Conservation (phyloP, 53 echinoderm and acorn worm genomes). For the Henricia sp. region DNA sequence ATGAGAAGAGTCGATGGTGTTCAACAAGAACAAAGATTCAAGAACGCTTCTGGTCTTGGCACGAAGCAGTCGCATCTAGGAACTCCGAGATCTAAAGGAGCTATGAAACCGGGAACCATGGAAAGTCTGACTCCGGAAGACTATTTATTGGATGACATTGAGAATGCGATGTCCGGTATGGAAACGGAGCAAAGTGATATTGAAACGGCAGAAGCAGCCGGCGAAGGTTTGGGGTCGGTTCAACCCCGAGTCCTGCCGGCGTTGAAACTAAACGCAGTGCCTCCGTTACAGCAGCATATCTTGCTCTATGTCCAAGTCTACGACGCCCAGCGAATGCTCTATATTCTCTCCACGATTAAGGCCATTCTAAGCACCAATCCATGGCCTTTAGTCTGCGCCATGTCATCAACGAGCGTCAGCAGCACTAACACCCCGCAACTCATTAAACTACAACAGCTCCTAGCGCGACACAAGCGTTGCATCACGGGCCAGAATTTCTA, state of each 20-base stretch:
- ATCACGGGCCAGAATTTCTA: slow-evolving; percentile 95
- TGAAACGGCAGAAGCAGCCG: slow-evolving; percentile 20
- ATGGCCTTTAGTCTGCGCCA: slow-evolving; percentile 91
- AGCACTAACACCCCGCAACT: slow-evolving; percentile 99
- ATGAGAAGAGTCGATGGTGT: slow-evolving; percentile 71
- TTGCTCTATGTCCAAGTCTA: slow-evolving; percentile 97
- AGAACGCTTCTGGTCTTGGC: not conserved
- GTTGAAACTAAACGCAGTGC: slow-evolving; percentile 75
- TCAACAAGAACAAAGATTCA: not conserved
- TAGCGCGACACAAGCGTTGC: slow-evolving; percentile 91
- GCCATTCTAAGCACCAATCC: slow-evolving; percentile 88
- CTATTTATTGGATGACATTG: slow-evolving; percentile 85
- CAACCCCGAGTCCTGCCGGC: slow-evolving; percentile 74
- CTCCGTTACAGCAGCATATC: slow-evolving; percentile 94
- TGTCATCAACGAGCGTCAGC: slow-evolving; percentile 98
- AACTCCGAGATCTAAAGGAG: slow-evolving; percentile 38
- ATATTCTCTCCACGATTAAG: slow-evolving; percentile 85
- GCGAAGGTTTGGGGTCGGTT: slow-evolving; percentile 22
- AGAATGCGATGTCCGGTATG: slow-evolving; percentile 85
- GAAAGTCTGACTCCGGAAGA: slow-evolving; percentile 75
- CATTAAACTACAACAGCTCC: slow-evolving; percentile 90
- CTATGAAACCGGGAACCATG: not conserved
- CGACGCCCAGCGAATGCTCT: slow-evolving; percentile 90
- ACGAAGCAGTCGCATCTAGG: slow-evolving; percentile 21
- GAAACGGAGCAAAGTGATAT: slow-evolving; percentile 74